Conservation (phyloP, 2,888 invertebrate species). For the Blastobasis adustella region DNA sequence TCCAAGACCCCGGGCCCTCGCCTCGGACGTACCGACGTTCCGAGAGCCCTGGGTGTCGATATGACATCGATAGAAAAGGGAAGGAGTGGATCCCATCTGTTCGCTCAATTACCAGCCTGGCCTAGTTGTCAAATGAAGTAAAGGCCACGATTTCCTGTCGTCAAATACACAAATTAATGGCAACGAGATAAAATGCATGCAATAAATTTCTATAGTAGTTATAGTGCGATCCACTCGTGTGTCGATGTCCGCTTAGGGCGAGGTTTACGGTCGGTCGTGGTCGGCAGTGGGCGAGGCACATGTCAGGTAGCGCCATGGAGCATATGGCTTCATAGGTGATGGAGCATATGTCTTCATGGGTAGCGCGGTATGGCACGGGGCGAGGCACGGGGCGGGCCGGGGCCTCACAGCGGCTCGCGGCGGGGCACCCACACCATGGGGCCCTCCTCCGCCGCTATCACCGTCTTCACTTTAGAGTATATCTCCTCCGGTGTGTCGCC, state of each 20-base stretch:
- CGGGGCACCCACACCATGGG: conserved; percentile 98
- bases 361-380: conserved; percentile 12
- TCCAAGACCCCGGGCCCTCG: conserved; percentile 1
- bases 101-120: too few species aligned
- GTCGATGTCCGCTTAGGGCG: too few species aligned
- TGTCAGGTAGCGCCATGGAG: conserved; percentile 3
- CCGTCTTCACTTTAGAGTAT: conserved; percentile 94
- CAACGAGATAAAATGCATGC: too few species aligned
- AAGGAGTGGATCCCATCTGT: too few species aligned
- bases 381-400: conserved; percentile 29
- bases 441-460: conserved; percentile 95
- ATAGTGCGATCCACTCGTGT: too few species aligned
- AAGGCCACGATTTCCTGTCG: background rate
- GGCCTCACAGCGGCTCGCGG: conserved; percentile 94
- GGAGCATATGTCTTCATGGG: conserved; percentile 6
- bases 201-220: too few species aligned
- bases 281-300: conserved; percentile 1
- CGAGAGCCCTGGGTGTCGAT: too few species aligned
- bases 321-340: background rate
- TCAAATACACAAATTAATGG: too few species aligned
- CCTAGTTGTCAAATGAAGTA: background rate
- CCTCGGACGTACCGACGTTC: too few species aligned
- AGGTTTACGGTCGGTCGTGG: background rate
- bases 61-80: too few species aligned
- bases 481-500: conserved; percentile 99